Evolutionary conservation across 64 coral and sea anemone genomes (phyloP).

Genomic region (Dendronephthya gigantea): DNA sequence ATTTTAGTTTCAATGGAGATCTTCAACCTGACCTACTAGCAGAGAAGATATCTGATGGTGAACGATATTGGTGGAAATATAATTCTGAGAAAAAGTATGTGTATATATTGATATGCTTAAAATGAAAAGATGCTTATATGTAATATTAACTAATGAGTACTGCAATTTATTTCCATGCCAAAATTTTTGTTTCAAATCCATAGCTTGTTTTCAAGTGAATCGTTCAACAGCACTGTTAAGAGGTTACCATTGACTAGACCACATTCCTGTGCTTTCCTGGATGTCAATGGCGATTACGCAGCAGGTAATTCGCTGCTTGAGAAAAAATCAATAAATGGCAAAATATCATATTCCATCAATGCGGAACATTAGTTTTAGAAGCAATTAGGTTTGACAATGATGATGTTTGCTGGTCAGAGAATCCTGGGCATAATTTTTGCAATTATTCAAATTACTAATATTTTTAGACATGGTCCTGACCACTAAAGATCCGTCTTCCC

Average conservation of each 20-base stretch:
- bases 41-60: neutral
- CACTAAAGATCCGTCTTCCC: neutral
- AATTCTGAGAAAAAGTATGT: neutral
- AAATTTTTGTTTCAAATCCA: neutral
- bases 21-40: neutral
- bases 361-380: too few species aligned
- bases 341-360: too few species aligned
- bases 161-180: too few species aligned
- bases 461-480: neutral
- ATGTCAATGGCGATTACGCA: neutral
- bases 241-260: neutral
- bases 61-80: conserved; percentile 13
- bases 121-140: too few species aligned
- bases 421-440: too few species aligned
- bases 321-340: too few species aligned
- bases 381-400: too few species aligned
- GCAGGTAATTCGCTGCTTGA: neutral
- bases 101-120: too few species aligned
- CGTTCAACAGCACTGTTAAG: neutral
- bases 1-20: conserved; percentile 6
- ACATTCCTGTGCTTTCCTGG: neutral
- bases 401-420: too few species aligned
- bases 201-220: neutral
- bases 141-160: too few species aligned
- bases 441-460: too few species aligned